Base-by-base conservation (phyloP, 2,888 invertebrate genomes). In the Lysandra coridon region DNA sequence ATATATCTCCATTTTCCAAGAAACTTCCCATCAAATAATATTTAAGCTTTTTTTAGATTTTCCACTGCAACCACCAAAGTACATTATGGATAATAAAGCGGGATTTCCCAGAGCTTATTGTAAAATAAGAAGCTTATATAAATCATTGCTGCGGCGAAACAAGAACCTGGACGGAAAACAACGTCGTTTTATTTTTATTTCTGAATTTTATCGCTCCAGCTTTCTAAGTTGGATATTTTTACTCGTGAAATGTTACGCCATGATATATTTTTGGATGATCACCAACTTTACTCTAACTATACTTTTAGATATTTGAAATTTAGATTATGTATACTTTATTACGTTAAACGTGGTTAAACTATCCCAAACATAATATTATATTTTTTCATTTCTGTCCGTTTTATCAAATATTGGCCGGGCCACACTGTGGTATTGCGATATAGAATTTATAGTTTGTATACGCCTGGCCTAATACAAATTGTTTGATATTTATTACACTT, bases 81-180 rank as follows among this genome's bases (percentile, higher is more conserved):
- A 74, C 74, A 74, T 44, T 44, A 44, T 69, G 69, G 33, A 44
- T 7, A 44, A 74, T 44, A 44, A 44, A 74, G 40, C 44, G n/a
- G 10, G 44, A 44, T 44, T 74, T 74, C 44, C 44, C 44, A 10
- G 10, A 44, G 74, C n/a, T 74, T 74, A 44, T 74, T 74, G 74
- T 74, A 74, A 74, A 74, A 74, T 74, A 74, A 74, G 74, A 14
- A 74, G 74, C 74, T 74, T 74, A 74, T 74, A 74, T 74, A 74
- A 74, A 74, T 74, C 44, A 44, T 74, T 44, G 40, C 44, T 44
- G 74, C 23, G 74, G 74, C 73, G 74, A 74, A 74, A 74, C 74
- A 74, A 44, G 74, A 37, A 69, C 33, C 1, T 23, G 64, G 69
- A 69, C 33, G 69, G 69, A 33, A 37, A 69, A 64, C 64, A 30